phyloP scores from a whole-genome alignment of 2,797 vertebrate species.

The Tamandua tetradactyla region DNA sequence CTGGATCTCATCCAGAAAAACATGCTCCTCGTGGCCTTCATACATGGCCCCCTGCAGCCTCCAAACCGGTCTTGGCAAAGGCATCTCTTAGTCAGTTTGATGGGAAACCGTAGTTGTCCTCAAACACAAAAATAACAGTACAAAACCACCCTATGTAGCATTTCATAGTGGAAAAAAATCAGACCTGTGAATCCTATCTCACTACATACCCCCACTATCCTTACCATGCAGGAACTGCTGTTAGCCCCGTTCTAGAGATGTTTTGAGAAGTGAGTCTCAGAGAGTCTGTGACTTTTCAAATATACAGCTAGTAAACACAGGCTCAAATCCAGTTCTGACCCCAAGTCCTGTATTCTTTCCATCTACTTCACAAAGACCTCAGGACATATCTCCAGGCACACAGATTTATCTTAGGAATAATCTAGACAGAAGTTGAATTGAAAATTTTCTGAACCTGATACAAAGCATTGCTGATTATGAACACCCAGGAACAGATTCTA shows the following conservation, averaged over 20 bases:
- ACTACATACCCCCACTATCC: neutral
- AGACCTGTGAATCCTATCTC: fast-evolving
- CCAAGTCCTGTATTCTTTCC: neutral
- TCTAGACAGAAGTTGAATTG: neutral
- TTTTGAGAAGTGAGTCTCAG: neutral
- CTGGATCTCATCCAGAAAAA: neutral
- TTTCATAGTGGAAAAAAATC: too few species aligned
- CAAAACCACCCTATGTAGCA: fast-evolving
- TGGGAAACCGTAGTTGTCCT: fast-evolving
- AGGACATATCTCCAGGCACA: neutral
- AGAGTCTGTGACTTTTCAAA: neutral
- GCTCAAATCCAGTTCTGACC: neutral
- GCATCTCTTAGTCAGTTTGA: fast-evolving
- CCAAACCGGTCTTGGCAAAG: too few species aligned
- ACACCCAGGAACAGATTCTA: fast-evolving
- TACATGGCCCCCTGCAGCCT: fast-evolving
- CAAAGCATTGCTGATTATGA: fast-evolving
- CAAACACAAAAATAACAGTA: neutral
- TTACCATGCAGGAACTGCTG: fast-evolving
- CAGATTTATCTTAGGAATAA: too few species aligned
- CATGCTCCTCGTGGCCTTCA: fast-evolving
- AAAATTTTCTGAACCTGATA: neutral
- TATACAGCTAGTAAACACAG: too few species aligned
- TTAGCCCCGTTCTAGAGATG: too few species aligned
- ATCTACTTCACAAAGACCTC: neutral